Percentiles rank a stretch among this genome's conserved stretches.
Conservation (phyloP, 2,888 invertebrate genomes). For the Cremastinae sp. region DNA sequence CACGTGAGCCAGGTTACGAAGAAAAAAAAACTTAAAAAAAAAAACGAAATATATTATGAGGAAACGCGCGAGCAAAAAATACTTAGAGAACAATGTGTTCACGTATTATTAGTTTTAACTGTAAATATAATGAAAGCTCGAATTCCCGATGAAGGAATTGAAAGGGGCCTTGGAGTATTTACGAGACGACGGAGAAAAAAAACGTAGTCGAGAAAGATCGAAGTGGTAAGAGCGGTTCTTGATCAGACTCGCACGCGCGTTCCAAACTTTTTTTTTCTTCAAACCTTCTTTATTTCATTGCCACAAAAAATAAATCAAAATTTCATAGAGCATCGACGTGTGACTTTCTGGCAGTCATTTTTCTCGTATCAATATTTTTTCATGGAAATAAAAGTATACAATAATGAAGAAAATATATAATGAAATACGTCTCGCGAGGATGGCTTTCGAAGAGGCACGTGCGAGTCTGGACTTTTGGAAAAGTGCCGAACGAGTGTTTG, state of each 20-base stretch:
- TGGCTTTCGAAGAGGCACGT: no score
- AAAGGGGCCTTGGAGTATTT: conserved; percentile 34
- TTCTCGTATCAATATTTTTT: no score
- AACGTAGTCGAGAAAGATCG: conserved; percentile 18
- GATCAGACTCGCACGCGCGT: conserved; percentile 37
- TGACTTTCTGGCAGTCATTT: no score
- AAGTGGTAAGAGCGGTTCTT: conserved; percentile 36
- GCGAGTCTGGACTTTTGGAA: no score
- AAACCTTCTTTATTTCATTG: no score
- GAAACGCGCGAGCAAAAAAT: conserved; percentile 55
- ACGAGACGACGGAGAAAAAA: conserved; percentile 24
- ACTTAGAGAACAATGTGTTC: conserved; percentile 73
- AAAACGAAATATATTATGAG: no score
- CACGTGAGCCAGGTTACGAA: conserved; percentile 12
- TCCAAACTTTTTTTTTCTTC: neutral
- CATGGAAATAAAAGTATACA: no score
- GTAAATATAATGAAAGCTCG: conserved; percentile 63
- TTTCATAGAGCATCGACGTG: no score
- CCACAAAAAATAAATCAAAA: no score
- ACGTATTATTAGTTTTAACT: conserved; percentile 66
- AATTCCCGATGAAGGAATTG: conserved; percentile 25
- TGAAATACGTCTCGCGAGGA: no score
- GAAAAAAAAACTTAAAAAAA: conserved; percentile 24
- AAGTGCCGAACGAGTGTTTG: conserved; percentile 3
- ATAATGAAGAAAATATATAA: no score